phyloP scores from a whole-genome alignment of 2,113 vertebrate genomes.

The Accipiter virgatus region DNA sequence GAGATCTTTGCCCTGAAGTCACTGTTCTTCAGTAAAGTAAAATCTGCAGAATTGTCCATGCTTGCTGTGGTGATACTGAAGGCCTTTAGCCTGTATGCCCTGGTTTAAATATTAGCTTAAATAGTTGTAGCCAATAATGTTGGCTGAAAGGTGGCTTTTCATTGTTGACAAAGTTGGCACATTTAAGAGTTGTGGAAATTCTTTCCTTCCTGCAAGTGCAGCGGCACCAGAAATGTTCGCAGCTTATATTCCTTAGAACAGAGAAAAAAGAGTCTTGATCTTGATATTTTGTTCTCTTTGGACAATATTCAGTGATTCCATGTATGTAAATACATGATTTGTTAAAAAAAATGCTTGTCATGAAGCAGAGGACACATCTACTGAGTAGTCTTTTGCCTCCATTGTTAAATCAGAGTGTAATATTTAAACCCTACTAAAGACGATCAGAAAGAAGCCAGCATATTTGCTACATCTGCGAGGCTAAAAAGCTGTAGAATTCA shows the following conservation, averaged over 20 bases:
- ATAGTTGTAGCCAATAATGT: not conserved
- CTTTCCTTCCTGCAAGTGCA: not conserved
- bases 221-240: accelerated
- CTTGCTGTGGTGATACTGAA: not conserved
- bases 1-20: not conserved
- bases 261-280: not conserved
- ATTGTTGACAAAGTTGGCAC: not conserved
- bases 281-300: not conserved
- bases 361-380: not conserved
- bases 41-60: not conserved
- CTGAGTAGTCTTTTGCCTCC: not conserved
- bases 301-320: not conserved
- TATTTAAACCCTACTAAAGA: not conserved
- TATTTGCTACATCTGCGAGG: not conserved
- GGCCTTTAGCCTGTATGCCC: not conserved
- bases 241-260: not conserved
- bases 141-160: constrained; percentile 21
- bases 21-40: not conserved
- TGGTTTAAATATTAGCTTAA: constrained; percentile 33
- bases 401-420: not conserved
- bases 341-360: not conserved
- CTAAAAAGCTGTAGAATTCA: not conserved
- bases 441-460: not conserved
- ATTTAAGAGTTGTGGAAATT: not conserved
- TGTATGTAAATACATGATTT: not conserved